Percentiles rank a stretch among this genome's conserved stretches.
phyloP scores from a whole-genome alignment of 2,113 vertebrate species.

The Chauna torquata region DNA sequence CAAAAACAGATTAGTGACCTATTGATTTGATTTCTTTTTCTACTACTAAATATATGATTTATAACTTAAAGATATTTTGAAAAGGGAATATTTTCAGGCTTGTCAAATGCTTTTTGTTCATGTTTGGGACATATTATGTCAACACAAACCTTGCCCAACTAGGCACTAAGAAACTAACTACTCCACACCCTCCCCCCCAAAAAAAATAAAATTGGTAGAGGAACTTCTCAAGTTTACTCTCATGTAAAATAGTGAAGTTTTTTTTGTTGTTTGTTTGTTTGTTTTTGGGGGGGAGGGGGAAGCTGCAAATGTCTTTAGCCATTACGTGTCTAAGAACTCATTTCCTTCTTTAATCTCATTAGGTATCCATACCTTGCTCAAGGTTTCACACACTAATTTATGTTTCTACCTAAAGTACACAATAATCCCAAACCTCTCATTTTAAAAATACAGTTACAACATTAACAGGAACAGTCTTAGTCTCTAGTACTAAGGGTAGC shows the following conservation, averaged over 20 bases:
- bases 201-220: not conserved
- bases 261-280: not conserved
- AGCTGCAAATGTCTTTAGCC: not conserved
- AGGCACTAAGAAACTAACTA: not conserved
- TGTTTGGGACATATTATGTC: not conserved
- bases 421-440: not conserved
- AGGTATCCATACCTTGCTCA: not conserved
- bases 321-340: not conserved
- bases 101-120: not conserved
- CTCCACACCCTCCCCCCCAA: no score
- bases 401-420: not conserved
- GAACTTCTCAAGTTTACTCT: no score
- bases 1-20: not conserved
- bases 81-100: not conserved
- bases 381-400: not conserved
- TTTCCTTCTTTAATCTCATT: not conserved
- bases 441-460: not conserved
- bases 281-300: not conserved
- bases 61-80: not conserved
- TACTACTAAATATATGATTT: not conserved
- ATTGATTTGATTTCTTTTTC: not conserved
- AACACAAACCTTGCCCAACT: not conserved
- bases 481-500: not conserved
- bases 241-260: not conserved
- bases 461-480: not conserved